A percentile compares a stretch with the other conserved stretches of the same genome.
Evolutionary conservation across 2,888 invertebrate species (phyloP).

Genomic region (Stenurella melanura): DNA sequence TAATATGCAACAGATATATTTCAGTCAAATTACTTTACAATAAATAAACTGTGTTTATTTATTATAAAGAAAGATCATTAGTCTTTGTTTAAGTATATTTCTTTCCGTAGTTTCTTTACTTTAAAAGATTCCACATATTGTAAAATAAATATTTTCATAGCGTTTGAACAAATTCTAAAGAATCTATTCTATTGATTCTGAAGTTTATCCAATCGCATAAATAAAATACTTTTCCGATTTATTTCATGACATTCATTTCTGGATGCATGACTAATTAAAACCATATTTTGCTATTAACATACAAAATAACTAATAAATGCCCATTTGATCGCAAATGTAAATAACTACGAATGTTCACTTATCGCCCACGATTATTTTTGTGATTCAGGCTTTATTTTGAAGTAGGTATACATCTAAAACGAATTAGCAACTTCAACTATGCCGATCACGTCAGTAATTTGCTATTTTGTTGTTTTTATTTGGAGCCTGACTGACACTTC

Average conservation of each 20-base stretch:
- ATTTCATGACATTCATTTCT: neutral
- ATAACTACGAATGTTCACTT: neutral
- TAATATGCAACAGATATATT: conserved; percentile 1
- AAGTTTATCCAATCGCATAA: neutral
- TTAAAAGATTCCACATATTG: conserved; percentile 15
- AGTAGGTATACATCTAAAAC: neutral
- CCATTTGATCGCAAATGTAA: neutral
- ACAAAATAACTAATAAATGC: neutral
- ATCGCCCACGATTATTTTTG: neutral
- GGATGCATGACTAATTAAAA: neutral
- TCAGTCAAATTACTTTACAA: neutral
- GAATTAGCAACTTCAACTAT: too few relatives aligned
- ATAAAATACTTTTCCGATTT: neutral
- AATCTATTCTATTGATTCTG: neutral
- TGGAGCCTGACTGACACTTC: too few relatives aligned
- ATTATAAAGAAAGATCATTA: conserved; percentile 18
- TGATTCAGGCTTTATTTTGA: neutral
- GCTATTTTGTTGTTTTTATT: too few relatives aligned
- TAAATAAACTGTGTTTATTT: conserved; percentile 16
- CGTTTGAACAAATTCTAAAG: conserved; percentile 4
- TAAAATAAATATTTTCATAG: conserved; percentile 28
- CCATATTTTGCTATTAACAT: neutral
- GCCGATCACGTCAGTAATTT: too few relatives aligned
- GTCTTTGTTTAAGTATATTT: conserved; percentile 19
- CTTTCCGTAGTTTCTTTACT: conserved; percentile 24